These are phyloP conservation scores for Lamprotornis superbus DNA, from an alignment of 2,113 vertebrate species.

Conservation along the genomic window DNA sequence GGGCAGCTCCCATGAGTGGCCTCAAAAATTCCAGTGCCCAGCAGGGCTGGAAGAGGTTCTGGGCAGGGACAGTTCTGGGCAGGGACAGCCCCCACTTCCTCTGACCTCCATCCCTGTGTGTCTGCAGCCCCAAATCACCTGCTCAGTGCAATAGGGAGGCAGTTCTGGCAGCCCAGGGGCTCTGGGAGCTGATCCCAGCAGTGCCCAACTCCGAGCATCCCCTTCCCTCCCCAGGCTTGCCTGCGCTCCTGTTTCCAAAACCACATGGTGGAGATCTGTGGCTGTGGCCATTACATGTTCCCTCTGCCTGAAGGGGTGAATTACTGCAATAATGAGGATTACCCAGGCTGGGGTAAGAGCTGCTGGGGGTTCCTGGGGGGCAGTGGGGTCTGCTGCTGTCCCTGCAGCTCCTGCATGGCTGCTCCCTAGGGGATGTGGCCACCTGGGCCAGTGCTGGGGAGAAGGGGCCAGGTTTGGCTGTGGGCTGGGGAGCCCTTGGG, in stretches of 20 bases:
- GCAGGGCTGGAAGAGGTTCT: neutral
- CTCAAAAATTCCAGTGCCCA: no score
- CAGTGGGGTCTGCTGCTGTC: rapidly evolving
- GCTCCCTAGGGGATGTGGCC: rapidly evolving
- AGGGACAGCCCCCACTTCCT: no score
- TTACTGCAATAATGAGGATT: conserved; percentile 74
- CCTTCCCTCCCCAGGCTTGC: conserved; percentile 69
- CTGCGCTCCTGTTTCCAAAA: conserved; percentile 81
- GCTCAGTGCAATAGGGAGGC: rapidly evolving
- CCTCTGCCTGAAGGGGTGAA: conserved; percentile 64
- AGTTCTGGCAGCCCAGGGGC: rapidly evolving
- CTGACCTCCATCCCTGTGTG: neutral
- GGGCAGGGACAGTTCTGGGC: neutral
- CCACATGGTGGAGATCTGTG: conserved; percentile 68
- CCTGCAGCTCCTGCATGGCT: neutral
- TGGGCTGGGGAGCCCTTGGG: neutral
- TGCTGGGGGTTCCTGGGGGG: rapidly evolving
- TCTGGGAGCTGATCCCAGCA: rapidly evolving
- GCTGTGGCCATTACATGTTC: conserved; percentile 76
- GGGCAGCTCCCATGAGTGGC: rapidly evolving
- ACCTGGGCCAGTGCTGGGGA: neutral
- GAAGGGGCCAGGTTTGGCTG: neutral
- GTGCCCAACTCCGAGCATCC: rapidly evolving
- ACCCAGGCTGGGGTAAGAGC: conserved; percentile 78
- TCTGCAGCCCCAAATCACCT: neutral